These are phyloP conservation scores for Calliopsis andreniformis DNA, from an alignment of 1,140 invertebrate species.

Conservation along the genomic window DNA sequence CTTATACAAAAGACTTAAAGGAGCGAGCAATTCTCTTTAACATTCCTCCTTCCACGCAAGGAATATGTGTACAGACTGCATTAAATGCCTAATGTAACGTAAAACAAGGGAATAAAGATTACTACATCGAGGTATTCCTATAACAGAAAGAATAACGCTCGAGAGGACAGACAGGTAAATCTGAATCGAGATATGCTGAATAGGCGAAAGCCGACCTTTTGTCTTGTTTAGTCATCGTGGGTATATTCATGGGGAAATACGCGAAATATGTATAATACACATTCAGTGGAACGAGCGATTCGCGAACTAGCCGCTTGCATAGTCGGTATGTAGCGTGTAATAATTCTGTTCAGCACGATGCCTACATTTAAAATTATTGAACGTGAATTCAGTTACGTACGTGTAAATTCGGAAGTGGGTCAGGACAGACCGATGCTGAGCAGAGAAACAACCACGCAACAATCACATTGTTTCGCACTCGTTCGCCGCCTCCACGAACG, in stretches of 20 bases:
- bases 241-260: too few relatives aligned
- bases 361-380: not conserved
- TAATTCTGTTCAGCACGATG: too few relatives aligned
- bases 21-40: not conserved
- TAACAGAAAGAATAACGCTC: not conserved
- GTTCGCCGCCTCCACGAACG: constrained; percentile 20
- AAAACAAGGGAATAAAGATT: too few relatives aligned
- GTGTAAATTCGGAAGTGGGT: constrained; percentile 7
- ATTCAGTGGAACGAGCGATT: not conserved
- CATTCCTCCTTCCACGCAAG: too few relatives aligned
- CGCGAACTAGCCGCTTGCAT: not conserved
- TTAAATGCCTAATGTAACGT: too few relatives aligned
- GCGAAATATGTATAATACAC: not conserved
- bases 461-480: constrained; percentile 29
- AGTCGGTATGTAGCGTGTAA: too few relatives aligned
- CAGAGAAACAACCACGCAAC: constrained; percentile 17
- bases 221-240: not conserved
- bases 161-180: not conserved
- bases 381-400: not conserved
- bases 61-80: too few relatives aligned
- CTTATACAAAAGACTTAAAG: not conserved
- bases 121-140: not conserved
- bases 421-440: not conserved
- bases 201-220: not conserved
- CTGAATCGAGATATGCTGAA: not conserved